Percentiles rank a stretch among this genome's conserved stretches.
Conservation (phyloP, 1,140 invertebrate species). For the Musca vetustissima region DNA sequence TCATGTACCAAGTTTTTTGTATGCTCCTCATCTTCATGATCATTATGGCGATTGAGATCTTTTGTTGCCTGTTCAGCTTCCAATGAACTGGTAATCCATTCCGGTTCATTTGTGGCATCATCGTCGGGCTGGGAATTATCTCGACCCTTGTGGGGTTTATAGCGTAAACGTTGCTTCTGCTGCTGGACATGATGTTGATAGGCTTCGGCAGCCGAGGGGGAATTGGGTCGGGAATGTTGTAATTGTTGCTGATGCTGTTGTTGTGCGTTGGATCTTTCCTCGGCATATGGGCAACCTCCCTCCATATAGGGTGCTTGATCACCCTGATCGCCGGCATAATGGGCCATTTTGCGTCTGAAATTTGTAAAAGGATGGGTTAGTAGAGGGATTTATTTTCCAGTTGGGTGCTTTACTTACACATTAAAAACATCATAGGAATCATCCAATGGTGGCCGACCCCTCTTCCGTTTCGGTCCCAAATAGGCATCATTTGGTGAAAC, state of each 20-base stretch:
- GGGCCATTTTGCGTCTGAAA: conserved; percentile 43
- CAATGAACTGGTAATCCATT: conserved; percentile 29
- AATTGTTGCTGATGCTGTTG: neutral
- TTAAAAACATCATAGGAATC: conserved; percentile 57
- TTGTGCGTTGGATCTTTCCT: conserved; percentile 37
- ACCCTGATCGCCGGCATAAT: conserved; percentile 42
- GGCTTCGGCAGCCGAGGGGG: conserved; percentile 36
- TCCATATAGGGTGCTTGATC: conserved; percentile 44
- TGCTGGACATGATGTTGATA: conserved; percentile 38
- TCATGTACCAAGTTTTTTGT: neutral
- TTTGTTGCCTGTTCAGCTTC: conserved; percentile 20
- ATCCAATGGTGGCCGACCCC: conserved; percentile 67
- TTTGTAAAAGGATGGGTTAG: no score
- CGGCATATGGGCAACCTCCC: conserved; percentile 38
- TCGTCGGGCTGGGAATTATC: neutral
- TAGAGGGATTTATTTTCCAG: neutral
- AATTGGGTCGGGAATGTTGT: conserved; percentile 34
- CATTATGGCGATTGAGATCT: neutral
- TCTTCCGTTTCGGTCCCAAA: conserved; percentile 57
- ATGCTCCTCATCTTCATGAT: neutral
- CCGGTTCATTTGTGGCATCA: conserved; percentile 20
- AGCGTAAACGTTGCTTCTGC: conserved; percentile 44
- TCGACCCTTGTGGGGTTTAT: conserved; percentile 30
- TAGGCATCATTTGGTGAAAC: conserved; percentile 36
- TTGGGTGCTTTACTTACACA: conserved; percentile 39